Conservation (phyloP, 1,140 invertebrate genomes). For the Galendromus occidentalis region DNA sequence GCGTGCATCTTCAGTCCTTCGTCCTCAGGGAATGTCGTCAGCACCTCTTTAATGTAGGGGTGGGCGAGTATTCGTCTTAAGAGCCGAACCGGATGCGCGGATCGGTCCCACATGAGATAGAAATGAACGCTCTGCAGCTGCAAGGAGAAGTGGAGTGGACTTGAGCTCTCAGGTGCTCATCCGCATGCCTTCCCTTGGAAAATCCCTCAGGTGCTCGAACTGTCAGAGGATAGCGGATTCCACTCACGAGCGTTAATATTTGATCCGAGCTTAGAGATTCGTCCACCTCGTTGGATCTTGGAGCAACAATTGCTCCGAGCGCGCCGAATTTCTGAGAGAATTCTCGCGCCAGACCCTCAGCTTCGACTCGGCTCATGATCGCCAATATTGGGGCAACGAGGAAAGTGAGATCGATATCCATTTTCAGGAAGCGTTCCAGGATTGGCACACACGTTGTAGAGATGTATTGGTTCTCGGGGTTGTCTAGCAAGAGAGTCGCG, state of each 20-base stretch:
- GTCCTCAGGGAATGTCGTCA: neutral
- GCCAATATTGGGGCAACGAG: neutral
- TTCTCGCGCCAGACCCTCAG: neutral
- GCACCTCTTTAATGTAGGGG: neutral
- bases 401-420: neutral
- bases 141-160: too few species aligned
- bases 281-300: neutral
- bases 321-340: neutral
- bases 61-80: neutral
- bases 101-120: neutral
- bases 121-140: neutral
- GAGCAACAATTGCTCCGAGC: neutral
- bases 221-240: neutral
- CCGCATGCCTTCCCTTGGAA: too few species aligned
- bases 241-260: neutral
- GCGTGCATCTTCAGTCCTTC: slow-evolving; percentile 3
- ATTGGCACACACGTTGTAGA: neutral
- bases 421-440: neutral
- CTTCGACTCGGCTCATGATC: neutral
- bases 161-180: too few species aligned
- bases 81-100: neutral
- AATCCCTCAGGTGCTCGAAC: too few species aligned
- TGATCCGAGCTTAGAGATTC: neutral
- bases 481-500: neutral
- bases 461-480: neutral